Conservation (phyloP, 2,888 invertebrate genomes). For the Andrena marginata region DNA sequence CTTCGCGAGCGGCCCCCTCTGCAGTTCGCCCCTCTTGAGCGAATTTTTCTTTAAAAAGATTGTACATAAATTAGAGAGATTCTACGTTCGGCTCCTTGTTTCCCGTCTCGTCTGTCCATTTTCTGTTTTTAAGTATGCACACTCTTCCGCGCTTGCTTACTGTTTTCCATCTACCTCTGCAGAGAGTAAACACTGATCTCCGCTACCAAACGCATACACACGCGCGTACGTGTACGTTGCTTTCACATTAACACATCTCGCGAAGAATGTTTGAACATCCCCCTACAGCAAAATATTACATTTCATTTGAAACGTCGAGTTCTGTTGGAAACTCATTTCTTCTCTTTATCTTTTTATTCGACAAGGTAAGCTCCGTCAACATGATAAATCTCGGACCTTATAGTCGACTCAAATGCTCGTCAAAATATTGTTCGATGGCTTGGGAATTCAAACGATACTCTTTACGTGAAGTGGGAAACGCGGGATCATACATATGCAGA, state of each 20-base stretch:
- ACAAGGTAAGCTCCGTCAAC: not conserved
- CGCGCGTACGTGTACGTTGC: not conserved
- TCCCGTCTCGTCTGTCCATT: conserved; percentile 18
- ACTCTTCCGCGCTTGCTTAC: conserved; percentile 61
- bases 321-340: conserved; percentile 5
- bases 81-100: conserved; percentile 36
- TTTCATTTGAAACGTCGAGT: not conserved
- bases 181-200: not conserved
- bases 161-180: not conserved
- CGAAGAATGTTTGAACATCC: not conserved
- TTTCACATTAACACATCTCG: not conserved
- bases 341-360: not conserved
- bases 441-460: conserved; percentile 60
- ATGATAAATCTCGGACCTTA: conserved; percentile 33
- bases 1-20: conserved; percentile 60
- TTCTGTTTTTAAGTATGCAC: conserved; percentile 70
- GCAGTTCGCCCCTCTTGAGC: conserved; percentile 63
- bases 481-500: conserved; percentile 66
- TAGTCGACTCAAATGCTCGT: conserved; percentile 20
- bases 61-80: conserved; percentile 75
- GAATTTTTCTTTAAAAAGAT: conserved; percentile 72
- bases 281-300: not conserved
- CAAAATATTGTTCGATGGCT: conserved; percentile 55
- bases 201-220: not conserved
- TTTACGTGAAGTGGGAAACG: conserved; percentile 67